Evolutionary conservation across 2,888 invertebrate species (phyloP).

Genomic region (Deilephila elpenor): DNA sequence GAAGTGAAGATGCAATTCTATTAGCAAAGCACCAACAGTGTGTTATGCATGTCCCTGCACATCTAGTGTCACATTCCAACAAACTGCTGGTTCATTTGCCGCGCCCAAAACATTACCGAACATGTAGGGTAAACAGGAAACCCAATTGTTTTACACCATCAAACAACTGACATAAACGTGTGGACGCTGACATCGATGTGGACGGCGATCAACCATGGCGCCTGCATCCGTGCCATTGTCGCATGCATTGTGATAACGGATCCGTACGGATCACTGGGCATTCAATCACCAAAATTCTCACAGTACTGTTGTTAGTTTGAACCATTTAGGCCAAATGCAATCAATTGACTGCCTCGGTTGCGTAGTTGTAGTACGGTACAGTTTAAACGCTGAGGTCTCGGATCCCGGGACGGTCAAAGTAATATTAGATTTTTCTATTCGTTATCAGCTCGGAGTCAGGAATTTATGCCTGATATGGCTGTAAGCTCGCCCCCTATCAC

Average conservation of each 20-base stretch:
- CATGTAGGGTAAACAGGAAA: slow-evolving; percentile 50
- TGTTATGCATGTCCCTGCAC: too few relatives aligned
- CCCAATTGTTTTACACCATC: slow-evolving; percentile 65
- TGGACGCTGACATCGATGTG: slow-evolving; percentile 42
- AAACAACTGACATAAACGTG: slow-evolving; percentile 58
- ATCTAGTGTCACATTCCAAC: background rate
- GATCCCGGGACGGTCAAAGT: too few relatives aligned
- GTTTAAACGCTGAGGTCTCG: too few relatives aligned
- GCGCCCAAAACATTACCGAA: background rate
- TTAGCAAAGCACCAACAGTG: too few relatives aligned
- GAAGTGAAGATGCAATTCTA: too few relatives aligned
- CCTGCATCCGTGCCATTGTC: slow-evolving; percentile 67
- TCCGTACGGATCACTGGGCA: slow-evolving; percentile 46
- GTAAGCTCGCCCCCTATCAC: too few relatives aligned
- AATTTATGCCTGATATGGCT: too few relatives aligned
- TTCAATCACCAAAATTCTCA: slow-evolving; percentile 17
- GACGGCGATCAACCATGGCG: slow-evolving; percentile 68
- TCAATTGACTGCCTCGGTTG: too few relatives aligned
- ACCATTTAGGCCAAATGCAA: too few relatives aligned
- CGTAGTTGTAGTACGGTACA: too few relatives aligned
- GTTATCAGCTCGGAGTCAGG: too few relatives aligned
- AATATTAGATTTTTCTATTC: too few relatives aligned
- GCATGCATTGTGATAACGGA: slow-evolving; percentile 63
- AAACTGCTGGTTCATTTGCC: background rate
- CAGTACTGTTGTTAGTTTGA: background rate